phyloP scores from a whole-genome alignment of 1,140 invertebrate genomes.

The Paraescarpia echinospica region DNA sequence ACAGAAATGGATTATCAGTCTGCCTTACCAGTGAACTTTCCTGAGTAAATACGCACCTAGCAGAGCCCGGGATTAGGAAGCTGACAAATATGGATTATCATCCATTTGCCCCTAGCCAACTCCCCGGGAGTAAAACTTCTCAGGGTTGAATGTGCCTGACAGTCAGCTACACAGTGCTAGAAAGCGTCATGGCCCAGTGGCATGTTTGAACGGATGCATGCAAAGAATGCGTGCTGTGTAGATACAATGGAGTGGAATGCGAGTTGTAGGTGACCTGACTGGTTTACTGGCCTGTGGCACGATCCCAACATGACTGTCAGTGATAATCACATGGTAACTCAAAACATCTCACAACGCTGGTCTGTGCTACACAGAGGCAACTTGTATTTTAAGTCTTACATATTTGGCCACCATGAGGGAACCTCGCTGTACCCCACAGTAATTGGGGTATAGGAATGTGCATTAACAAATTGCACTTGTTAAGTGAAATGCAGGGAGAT shows the following conservation, averaged over 20 bases:
- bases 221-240: background rate
- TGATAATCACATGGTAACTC: conserved; percentile 5
- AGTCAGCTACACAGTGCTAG: background rate
- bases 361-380: background rate
- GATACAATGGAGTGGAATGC: background rate
- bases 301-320: background rate
- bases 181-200: background rate
- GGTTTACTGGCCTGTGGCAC: background rate
- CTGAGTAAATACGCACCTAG: background rate
- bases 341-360: background rate
- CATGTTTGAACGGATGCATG: background rate
- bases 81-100: conserved; percentile 1
- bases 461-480: background rate
- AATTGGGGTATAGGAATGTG: background rate
- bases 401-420: background rate
- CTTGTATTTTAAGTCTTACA: background rate
- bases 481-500: background rate
- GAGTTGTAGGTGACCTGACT: background rate
- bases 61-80: background rate
- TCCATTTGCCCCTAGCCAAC: background rate
- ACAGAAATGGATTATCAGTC: conserved; percentile 1
- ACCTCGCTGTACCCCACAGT: background rate
- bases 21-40: background rate
- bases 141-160: background rate
- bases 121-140: background rate